A percentile compares a stretch with the other conserved stretches of the same genome.
phyloP scores from a whole-genome alignment of 2,888 invertebrate species.

The Drosophila setosimentum region DNA sequence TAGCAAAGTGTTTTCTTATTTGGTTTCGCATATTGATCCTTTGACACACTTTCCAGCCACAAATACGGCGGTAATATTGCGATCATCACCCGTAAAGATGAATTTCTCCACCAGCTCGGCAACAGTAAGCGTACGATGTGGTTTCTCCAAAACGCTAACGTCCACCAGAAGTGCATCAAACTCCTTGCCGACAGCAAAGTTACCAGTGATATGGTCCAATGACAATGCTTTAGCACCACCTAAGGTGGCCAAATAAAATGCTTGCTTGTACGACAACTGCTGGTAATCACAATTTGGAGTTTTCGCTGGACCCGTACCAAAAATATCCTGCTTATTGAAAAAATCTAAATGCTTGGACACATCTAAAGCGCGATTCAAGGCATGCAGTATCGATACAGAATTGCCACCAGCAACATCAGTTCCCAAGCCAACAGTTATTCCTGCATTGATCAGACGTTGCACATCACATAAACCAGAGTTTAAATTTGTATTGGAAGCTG shows the following conservation, averaged over 20 bases:
- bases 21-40: neutral
- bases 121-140: slow-evolving; percentile 87
- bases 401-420: slow-evolving; percentile 95
- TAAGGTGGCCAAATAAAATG: slow-evolving; percentile 93
- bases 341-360: slow-evolving; percentile 90
- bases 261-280: slow-evolving; percentile 90
- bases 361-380: slow-evolving; percentile 90
- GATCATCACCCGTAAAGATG: slow-evolving; percentile 92
- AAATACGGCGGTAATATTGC: slow-evolving; percentile 91
- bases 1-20: slow-evolving; percentile 18
- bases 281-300: slow-evolving; percentile 66
- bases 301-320: slow-evolving; percentile 68
- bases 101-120: slow-evolving; percentile 90
- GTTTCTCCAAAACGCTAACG: slow-evolving; percentile 87
- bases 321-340: slow-evolving; percentile 84
- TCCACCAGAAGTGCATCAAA: slow-evolving; percentile 95
- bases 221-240: slow-evolving; percentile 93
- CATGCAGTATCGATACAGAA: slow-evolving; percentile 90
- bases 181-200: slow-evolving; percentile 92
- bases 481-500: slow-evolving; percentile 93
- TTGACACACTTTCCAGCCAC: slow-evolving; percentile 89
- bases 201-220: slow-evolving; percentile 91
- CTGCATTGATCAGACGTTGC: slow-evolving; percentile 87
- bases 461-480: slow-evolving; percentile 94
- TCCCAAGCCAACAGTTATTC: slow-evolving; percentile 92